Conservation (phyloP, 2,113 vertebrate species). For the Ochotona princeps region DNA sequence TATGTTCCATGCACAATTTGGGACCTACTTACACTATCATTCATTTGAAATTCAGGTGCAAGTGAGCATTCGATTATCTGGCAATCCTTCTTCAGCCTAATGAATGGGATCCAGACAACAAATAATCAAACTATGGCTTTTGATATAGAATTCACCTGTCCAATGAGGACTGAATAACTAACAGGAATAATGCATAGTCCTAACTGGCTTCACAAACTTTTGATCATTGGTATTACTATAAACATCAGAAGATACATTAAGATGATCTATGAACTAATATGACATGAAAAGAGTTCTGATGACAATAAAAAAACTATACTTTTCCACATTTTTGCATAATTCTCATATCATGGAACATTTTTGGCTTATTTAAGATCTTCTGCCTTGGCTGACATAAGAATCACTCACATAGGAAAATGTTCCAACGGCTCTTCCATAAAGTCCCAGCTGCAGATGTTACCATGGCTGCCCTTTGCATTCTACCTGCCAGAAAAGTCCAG, state of each 20-base stretch:
- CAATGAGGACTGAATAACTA: neutral
- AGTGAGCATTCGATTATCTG: neutral
- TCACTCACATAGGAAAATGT: slow-evolving; percentile 62
- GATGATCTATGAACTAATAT: neutral
- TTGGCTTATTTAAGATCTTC: slow-evolving; percentile 59
- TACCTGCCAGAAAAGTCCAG: slow-evolving; percentile 43
- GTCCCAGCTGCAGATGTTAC: slow-evolving; percentile 62
- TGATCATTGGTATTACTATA: neutral
- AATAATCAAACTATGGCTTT: neutral
- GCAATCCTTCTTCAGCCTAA: neutral
- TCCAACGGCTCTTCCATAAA: slow-evolving; percentile 43
- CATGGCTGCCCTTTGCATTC: slow-evolving; percentile 17
- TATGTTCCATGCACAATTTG: neutral
- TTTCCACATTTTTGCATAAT: slow-evolving; percentile 11
- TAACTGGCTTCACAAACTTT: neutral
- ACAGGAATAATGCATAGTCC: neutral
- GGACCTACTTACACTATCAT: neutral
- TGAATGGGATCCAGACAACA: neutral
- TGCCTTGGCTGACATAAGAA: slow-evolving; percentile 54
- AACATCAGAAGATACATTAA: neutral
- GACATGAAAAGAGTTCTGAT: slow-evolving; percentile 9
- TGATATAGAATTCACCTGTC: neutral
- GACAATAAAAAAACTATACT: slow-evolving; percentile 1
- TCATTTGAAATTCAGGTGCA: neutral
- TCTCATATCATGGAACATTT: slow-evolving; percentile 59